Evolutionary conservation across 2,113 vertebrate species (phyloP).

Genomic region (Malurus alboscapulatus): DNA sequence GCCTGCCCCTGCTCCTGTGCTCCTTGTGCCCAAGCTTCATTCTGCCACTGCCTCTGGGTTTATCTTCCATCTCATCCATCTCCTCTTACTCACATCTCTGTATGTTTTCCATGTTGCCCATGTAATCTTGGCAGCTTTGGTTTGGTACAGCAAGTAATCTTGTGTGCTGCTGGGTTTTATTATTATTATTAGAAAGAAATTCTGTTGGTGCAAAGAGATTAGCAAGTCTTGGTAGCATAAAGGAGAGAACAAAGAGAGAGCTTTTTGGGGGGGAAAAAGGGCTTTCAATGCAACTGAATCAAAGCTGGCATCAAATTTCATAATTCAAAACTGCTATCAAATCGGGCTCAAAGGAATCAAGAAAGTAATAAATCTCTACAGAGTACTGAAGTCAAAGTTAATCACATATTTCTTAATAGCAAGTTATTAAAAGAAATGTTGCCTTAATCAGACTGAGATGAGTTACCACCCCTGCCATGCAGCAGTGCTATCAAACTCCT

Average conservation of each 20-base stretch:
- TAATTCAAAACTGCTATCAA: neutral
- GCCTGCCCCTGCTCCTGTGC: neutral
- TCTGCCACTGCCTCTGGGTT: neutral
- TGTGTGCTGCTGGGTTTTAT: too few species aligned
- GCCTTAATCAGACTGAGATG: neutral
- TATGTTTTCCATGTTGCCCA: neutral
- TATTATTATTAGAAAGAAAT: neutral
- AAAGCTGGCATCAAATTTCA: neutral
- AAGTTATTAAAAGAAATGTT: neutral
- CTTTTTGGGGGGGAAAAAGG: accelerated
- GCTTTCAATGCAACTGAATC: neutral
- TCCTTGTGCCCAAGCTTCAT: neutral
- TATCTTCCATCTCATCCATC: neutral
- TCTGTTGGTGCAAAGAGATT: neutral
- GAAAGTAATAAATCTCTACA: neutral
- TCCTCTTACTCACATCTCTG: neutral
- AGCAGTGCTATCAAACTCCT: neutral
- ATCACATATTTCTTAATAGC: neutral
- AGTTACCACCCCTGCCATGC: neutral
- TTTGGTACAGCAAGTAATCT: neutral
- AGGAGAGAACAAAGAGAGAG: neutral
- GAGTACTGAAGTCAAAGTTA: neutral
- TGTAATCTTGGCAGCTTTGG: neutral
- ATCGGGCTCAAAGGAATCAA: neutral
- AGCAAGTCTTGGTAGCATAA: neutral